Evolutionary conservation across 2,113 vertebrate genomes (phyloP), one percentile per base, ranked within the genome.

Genomic region (Semnopithecus entellus): DNA sequence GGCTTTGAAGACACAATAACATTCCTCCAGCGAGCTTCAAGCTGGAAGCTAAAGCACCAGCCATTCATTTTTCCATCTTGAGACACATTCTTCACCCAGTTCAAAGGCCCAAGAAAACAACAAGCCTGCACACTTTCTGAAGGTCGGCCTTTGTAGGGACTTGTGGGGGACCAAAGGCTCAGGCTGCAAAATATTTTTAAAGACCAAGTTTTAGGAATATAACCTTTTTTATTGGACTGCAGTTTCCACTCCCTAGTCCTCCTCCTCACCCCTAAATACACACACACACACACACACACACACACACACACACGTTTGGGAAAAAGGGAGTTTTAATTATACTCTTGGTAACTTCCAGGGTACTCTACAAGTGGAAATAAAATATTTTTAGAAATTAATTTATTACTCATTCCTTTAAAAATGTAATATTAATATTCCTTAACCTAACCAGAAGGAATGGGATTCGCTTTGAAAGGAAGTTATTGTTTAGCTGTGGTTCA

Each of bases 51-150:
- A 98, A 98, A 98, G 98, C 97, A 97, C 96, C 96, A 98, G 98
- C 98, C 98, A 98, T 98, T 99, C 98, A 98, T 98, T 99, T 97
- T 98, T 98, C 98, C 97, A 88, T 98, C 98, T 97, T 92, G 97
- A 99, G 98, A 98, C 98, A 98, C 98, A 99, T 99, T 99, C 98
- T 98, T 99, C 97, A 98, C 98, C 92, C 92, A 98, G 98, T 99
- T 99, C 98, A 99, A 99, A 99, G 98, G 98, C 98, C 96, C 91
- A 91, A 98, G 96, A 98, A 98, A 98, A 97, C 94, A 97, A 97
- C 98, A 98, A 97, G 98, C 97, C 98, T 35, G 97, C 97, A 98
- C 98, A 98, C 98, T 98, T 98, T 98, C 98, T 80, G 81, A 96
- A 98, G 97, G 95, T 88, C 76, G 87, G 97, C 97, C 98, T 97